Base-by-base conservation (phyloP, 2,113 vertebrate species). In the Hiodon alosoides region DNA sequence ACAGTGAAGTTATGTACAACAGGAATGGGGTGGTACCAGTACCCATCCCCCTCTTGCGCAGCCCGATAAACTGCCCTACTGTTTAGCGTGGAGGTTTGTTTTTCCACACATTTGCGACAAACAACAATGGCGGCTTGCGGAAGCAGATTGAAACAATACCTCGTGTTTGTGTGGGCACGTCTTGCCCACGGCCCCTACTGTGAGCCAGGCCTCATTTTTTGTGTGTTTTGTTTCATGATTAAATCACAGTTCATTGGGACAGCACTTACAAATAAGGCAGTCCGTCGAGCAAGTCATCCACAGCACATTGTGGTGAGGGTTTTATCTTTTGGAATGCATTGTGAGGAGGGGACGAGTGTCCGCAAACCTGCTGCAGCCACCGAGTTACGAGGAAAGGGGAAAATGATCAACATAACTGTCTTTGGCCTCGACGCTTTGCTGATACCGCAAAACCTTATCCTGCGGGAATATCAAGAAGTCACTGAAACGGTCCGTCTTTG, bases 381-480 rank as follows among this genome's bases (percentile, higher is more conserved):
- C 11, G 31, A 5, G n/a, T 17, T 54, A n/a, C 5, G 14, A 17
- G 68, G 16, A 52, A 5, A 47, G 51, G 17, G 65, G 2, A 5
- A 11, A 47, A 47, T 67, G 17, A 47, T 47, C 17, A 47, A 1
- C 6, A 11, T 8, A 57, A 11, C 14, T 11, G 6, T 57, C 55
- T 6, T 11, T 57, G 6, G 11, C 9, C 31, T 68, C 78, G 78
- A 59, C 67, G 84, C 77, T 3, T 79, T 86, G 17, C 47, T 13
- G 50, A 85, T 86, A 87, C 89, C 84, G 88, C 88, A 84, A 88
- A 83, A 87, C 85, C 85, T 87, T 88, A 86, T 82, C 83, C 82
- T 86, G 82, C 86, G 88, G 85, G 85, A 89, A 87, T 83, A 89
- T 88, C 86, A 88, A 87, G 83, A 91, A 92, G 90, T 92, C 88